Base-by-base conservation (phyloP, 1,140 invertebrate species). In the Cotesia chilonis region DNA sequence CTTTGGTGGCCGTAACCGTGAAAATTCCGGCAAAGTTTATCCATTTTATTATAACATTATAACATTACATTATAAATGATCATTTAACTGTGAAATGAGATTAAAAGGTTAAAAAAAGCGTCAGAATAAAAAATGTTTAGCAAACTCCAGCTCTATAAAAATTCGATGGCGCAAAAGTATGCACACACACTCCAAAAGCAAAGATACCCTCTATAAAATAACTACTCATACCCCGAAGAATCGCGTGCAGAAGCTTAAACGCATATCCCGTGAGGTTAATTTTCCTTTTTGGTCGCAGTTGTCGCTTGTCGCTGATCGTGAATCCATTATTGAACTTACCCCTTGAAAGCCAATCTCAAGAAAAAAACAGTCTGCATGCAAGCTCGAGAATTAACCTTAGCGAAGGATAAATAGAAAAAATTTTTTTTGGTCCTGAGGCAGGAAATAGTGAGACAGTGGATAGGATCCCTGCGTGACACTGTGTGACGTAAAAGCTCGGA, bases 281-380 rank as follows among this genome's bases (percentile, higher is more conserved):
- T 41, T 41, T 41, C 10, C 41, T 47, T 9, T 47, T 47, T 47
- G 41, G 41, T 47, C 41, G 41, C 28, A 28, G 41, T 47, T 6
- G 41, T 10, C 5, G 41, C 6, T 10, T 61, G 65, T 72, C 38
- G 54, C 55, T 55, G 57, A 72, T 72, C 20, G 64, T 17, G 68
- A 72, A 71, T 71, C 67, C 54, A 68, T 68, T 7, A 37, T 71
- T 10, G 65, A 71, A 74, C 51, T 67, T 54, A 55, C 38, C 35
- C 37, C 41, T 14, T 61, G 6, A 52, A 68, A 72, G 28, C 36
- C 67, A 38, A 20, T 41, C 4, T 47, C 20, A n/a, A 37, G 12
- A 10, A 78, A 81, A 80, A 81, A 82, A 74, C 73, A 41, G 77
- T 78, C 76, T 81, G 77, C 81, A 80, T 82, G 81, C 80, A 63